These are phyloP conservation scores for Phengaris arion DNA, from an alignment of 2,888 invertebrate species.

Conservation along the genomic window DNA sequence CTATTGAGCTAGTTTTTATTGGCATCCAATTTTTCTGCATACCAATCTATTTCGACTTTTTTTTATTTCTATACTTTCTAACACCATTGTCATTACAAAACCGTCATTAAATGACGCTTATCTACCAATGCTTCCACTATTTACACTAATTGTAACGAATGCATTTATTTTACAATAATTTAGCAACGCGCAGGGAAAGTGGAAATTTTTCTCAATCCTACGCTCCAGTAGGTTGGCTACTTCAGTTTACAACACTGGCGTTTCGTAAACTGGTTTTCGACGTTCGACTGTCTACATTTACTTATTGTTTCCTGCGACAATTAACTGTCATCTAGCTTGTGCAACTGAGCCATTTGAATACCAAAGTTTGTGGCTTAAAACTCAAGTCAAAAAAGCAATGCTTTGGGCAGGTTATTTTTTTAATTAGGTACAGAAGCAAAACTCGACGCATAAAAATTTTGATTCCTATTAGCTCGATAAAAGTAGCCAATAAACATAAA, in stretches of 20 bases:
- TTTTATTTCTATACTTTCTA: neutral
- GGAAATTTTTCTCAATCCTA: constrained; percentile 68
- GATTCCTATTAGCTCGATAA: no score
- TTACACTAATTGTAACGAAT: constrained; percentile 19
- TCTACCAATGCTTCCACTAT: constrained; percentile 2
- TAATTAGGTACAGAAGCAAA: no score
- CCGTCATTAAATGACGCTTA: constrained; percentile 5
- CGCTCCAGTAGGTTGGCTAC: constrained; percentile 72
- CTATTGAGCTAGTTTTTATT: neutral
- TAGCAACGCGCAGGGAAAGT: constrained; percentile 66
- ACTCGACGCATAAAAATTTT: no score
- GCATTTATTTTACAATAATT: constrained; percentile 54
- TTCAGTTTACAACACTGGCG: constrained; percentile 67
- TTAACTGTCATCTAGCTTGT: constrained; percentile 39
- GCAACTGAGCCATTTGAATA: neutral
- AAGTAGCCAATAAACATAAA: no score
- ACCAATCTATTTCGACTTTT: no score
- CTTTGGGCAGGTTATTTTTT: no score
- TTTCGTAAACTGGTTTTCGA: constrained; percentile 58
- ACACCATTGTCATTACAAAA: neutral
- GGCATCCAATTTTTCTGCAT: no score
- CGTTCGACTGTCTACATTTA: constrained; percentile 40
- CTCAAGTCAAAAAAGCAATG: no score
- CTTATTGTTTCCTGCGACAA: constrained; percentile 50
- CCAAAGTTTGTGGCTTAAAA: no score